A percentile compares a stretch with the other conserved stretches of the same genome.
These are phyloP conservation scores for Microctenopoma lineatum DNA, from an alignment of 2,797 vertebrate species.

Conservation along the genomic window DNA sequence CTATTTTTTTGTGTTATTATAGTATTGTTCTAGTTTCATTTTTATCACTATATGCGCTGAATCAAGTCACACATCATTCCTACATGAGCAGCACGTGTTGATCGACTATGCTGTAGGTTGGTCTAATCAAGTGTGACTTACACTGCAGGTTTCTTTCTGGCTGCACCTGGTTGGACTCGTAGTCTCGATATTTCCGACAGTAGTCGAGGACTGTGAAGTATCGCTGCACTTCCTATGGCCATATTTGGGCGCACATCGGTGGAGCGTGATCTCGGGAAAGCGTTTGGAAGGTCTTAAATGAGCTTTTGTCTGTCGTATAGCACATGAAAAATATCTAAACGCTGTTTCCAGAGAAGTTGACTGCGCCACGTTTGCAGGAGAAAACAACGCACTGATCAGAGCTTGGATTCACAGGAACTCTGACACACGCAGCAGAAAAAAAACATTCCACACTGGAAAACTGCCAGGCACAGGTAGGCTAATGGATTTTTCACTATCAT, in stretches of 20 bases:
- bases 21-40: not conserved
- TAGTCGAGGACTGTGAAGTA: constrained; percentile 48
- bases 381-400: constrained; percentile 25
- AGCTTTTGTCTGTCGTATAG: constrained; percentile 70
- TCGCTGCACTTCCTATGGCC: constrained; percentile 80
- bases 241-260: constrained; percentile 79
- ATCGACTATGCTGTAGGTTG: not conserved
- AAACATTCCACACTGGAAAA: constrained; percentile 67
- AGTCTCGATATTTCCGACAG: constrained; percentile 45
- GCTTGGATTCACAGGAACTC: constrained; percentile 65
- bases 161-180: not conserved
- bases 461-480: constrained; percentile 81
- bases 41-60: not conserved
- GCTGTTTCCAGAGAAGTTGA: constrained; percentile 63
- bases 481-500: not conserved
- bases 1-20: too few species aligned
- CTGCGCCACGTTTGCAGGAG: constrained; percentile 32
- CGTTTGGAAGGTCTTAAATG: constrained; percentile 71
- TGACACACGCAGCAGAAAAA: constrained; percentile 65
- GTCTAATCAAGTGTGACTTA: not conserved
- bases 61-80: not conserved
- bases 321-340: constrained; percentile 69
- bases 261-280: constrained; percentile 67
- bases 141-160: not conserved
- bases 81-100: not conserved